These are phyloP conservation scores for Rotaria sp. DNA, from an alignment of 2,888 invertebrate genomes.

Conservation along the genomic window DNA sequence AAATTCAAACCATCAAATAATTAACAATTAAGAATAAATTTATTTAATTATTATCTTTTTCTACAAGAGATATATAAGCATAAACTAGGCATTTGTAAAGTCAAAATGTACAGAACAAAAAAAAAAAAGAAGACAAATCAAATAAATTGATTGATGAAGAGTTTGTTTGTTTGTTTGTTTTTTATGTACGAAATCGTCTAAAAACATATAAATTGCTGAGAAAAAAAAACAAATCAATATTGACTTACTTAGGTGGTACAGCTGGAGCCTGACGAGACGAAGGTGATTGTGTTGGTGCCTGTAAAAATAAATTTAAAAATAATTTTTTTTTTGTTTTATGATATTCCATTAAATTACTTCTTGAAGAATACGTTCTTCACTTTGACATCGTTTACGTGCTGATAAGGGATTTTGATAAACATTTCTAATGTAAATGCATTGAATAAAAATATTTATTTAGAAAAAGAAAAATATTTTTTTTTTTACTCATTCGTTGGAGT, in stretches of 20 bases:
- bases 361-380: constrained; percentile 21
- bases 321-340: background rate
- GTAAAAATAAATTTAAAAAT: background rate
- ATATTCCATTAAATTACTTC: background rate
- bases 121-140: background rate
- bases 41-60: constrained; percentile 1
- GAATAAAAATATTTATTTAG: no score
- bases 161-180: no score
- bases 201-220: background rate
- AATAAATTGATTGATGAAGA: background rate
- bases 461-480: background rate
- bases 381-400: background rate
- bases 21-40: background rate
- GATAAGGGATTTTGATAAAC: background rate
- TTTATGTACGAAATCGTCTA: constrained; percentile 24
- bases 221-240: no score
- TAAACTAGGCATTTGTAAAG: background rate
- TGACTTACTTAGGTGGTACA: constrained; percentile 7
- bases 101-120: background rate
- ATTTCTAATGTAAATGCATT: background rate
- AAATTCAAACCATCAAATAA: no score
- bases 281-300: background rate
- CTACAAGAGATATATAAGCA: background rate
- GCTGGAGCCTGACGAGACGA: constrained; percentile 11
- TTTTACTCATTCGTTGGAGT: background rate